Evolutionary conservation across 2,113 vertebrate species (phyloP), one percentile per base, ranked within the genome.

Genomic region (Notechis scutatus): DNA sequence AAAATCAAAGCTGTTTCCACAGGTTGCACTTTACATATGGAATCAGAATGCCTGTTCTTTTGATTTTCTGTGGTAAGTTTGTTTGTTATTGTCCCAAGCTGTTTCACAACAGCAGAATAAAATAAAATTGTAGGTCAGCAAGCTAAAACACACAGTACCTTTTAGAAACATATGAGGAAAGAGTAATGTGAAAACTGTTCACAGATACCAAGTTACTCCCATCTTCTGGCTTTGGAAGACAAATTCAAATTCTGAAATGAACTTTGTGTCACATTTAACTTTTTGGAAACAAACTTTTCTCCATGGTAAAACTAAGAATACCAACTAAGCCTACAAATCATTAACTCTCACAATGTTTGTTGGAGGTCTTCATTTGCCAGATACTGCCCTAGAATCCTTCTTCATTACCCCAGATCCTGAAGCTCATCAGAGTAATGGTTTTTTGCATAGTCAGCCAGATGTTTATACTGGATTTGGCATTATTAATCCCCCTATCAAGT

Each of bases 281-380:
- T 74, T 92, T 94, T 50, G 94, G 88, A 92, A 12, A 93, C 57
- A 23, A 94, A 29, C 1, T 89, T 91, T 14, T 52, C 45, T 88
- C 59, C 26, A n/a, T 94, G 74, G 85, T 93, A 90, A 24, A 34
- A 10, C 74, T 47, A 59, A 64, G 57, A 59, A 57, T 90, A 2
- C 2, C 14, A 59, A 64, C 21, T 88, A 91, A 93, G 12, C 20
- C 85, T 92, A 93, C 3, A 93, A 88, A 93, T 20, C 87, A 92
- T 54, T 64, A 86, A 85, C 47, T 92, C 91, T 24, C 34, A 93
- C 26, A 18, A 34, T 0, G 1, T 85, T 89, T 89, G 15, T 50
- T 59, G 91, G 93, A 95, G 64, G 0, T 88, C 92, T 50, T 91
- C 85, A 26, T 50, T 4, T 54, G 29, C 59, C 85, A 92, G 93